Percentiles rank a stretch among this genome's conserved stretches.
Evolutionary conservation across 2,888 invertebrate species (phyloP).

Genomic region (Leptopilina syphax): DNA sequence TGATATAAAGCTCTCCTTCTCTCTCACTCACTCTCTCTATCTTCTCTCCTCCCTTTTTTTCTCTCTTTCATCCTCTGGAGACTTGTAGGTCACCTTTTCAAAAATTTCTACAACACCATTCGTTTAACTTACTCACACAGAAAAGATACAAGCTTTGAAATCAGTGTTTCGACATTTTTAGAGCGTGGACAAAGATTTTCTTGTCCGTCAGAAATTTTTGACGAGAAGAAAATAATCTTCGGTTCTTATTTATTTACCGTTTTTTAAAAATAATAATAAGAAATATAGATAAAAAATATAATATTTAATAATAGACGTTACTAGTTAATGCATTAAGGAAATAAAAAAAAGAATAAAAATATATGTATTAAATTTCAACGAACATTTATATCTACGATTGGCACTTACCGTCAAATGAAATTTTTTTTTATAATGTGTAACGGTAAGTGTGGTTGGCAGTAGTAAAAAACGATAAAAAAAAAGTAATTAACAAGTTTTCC

Average conservation of each 20-base stretch:
- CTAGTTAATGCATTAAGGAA: too few species aligned
- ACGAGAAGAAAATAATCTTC: background rate
- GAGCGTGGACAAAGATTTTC: background rate
- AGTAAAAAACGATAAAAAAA: too few species aligned
- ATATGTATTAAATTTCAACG: too few species aligned
- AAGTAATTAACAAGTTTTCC: too few species aligned
- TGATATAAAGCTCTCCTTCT: constrained; percentile 46
- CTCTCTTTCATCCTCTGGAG: background rate
- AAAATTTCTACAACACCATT: constrained; percentile 31
- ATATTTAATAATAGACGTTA: too few species aligned
- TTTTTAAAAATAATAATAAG: background rate
- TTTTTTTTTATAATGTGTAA: too few species aligned
- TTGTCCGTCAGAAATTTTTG: background rate
- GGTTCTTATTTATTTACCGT: background rate
- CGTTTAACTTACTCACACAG: constrained; percentile 9
- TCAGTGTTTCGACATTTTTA: background rate
- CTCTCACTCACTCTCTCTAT: background rate
- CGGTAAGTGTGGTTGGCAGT: too few species aligned
- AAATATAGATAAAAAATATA: too few species aligned
- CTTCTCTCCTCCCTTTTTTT: too few species aligned
- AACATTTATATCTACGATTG: too few species aligned
- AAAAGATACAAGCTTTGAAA: constrained; percentile 22
- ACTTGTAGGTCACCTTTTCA: constrained; percentile 26
- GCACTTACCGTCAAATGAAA: too few species aligned
- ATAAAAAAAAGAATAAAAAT: too few species aligned